Evolutionary conservation across 2,797 vertebrate species (phyloP).

Genomic region (Poecile montanus): DNA sequence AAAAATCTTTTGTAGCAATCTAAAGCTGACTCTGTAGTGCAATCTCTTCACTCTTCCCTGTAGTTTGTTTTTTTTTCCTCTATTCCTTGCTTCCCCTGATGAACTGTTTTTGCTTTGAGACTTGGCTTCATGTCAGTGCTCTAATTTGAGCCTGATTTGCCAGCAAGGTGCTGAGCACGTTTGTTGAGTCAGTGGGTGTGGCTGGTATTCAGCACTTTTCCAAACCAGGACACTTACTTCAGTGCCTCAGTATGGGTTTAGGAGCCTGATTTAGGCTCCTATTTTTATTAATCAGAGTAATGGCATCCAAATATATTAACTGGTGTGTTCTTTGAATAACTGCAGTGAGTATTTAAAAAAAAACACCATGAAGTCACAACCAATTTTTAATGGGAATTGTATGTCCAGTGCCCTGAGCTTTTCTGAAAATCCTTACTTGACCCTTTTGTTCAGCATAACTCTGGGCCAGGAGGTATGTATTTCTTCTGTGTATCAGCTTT

Average conservation of each 20-base stretch:
- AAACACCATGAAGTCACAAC: not conserved
- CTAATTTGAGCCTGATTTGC: constrained; percentile 18
- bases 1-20: not conserved
- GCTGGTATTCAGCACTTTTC: constrained; percentile 35
- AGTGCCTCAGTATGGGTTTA: not conserved
- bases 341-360: not conserved
- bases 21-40: not conserved
- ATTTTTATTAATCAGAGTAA: constrained; percentile 7
- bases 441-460: not conserved
- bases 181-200: not conserved
- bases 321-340: constrained; percentile 3
- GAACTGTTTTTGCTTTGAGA: not conserved
- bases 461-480: not conserved
- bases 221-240: not conserved
- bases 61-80: not conserved
- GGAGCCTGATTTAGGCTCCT: constrained; percentile 12
- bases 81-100: not conserved
- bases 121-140: not conserved
- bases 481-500: not conserved
- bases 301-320: not conserved
- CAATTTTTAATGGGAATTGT: not conserved
- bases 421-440: not conserved
- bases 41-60: not conserved
- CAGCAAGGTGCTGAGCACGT: constrained; percentile 5
- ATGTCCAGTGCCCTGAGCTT: not conserved